Evolutionary conservation across 1,140 invertebrate species (phyloP), one percentile per base, ranked within the genome.

Genomic region (Himalopsyche phryganea): DNA sequence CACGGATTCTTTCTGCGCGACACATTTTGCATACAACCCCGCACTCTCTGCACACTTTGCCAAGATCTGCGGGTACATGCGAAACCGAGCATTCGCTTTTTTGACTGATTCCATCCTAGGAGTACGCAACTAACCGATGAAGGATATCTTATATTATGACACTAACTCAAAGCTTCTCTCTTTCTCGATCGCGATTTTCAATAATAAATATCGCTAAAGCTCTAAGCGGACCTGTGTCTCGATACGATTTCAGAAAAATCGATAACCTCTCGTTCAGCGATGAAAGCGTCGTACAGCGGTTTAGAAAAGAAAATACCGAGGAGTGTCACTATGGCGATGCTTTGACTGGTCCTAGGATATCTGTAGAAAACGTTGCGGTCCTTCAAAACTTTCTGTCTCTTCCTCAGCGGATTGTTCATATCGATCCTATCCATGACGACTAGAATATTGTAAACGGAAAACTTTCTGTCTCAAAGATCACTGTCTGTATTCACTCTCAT

Each of bases 51-150:
- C 76, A 72, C 91, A 94, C 67, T 86, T 83, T 1, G 79, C 76
- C 50, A 92, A 76, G 35, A 92, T 64, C 33, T 83, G 58, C 1
- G 91, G 90, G 75, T 90, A 92, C 49, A 85, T 83, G 54, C 79
- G 80, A 35, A 92, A 73, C 66, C 90, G 77, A 41, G 81, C 73
- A 67, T 81, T 85, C 0, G 90, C 89, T 74, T 82, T 88, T 38
- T 80, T 80, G 4, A 92, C 87, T 20, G 89, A 81, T 71, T 93
- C 91, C 90, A 94, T 92, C 64, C 47, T 65, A 54, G 9, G 17
- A 47, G 11, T 13, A n/a, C n/a, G n/a, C n/a, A n/a, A n/a, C n/a
- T n/a, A n/a, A n/a, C n/a, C n/a, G n/a, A n/a, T n/a, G n/a, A n/a
- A n/a, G n/a, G n/a, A n/a, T n/a, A n/a, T n/a, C n/a, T n/a, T n/a